Conservation (phyloP, 2,797 vertebrate species). For the Xenopus petersii region DNA sequence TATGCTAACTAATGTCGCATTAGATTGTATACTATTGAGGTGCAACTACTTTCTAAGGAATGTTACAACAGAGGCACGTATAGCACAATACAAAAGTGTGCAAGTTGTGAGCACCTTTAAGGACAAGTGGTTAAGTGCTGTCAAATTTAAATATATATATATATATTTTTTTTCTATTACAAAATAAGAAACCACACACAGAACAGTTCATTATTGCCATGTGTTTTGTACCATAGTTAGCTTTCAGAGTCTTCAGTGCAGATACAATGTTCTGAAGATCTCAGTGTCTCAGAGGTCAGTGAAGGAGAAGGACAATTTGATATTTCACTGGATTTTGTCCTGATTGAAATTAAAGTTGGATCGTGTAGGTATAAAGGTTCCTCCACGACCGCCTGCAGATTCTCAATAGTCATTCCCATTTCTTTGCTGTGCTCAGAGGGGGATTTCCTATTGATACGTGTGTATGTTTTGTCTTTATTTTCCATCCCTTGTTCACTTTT, state of each 20-base stretch:
- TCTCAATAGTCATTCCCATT: constrained; percentile 85
- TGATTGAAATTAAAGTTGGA: constrained; percentile 78
- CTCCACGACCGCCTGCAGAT: constrained; percentile 73
- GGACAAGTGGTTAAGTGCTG: constrained; percentile 58
- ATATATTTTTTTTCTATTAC: constrained; percentile 53
- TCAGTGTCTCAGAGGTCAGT: constrained; percentile 70
- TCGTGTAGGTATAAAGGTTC: constrained; percentile 72
- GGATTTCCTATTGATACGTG: constrained; percentile 91
- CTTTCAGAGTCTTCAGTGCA: constrained; percentile 56
- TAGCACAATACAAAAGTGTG: constrained; percentile 59
- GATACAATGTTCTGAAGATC: constrained; percentile 62
- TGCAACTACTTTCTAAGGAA: constrained; percentile 65
- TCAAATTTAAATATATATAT: constrained; percentile 64
- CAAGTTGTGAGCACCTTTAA: constrained; percentile 81
- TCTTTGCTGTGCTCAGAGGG: constrained; percentile 85
- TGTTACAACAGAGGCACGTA: constrained; percentile 79
- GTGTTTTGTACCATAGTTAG: constrained; percentile 49
- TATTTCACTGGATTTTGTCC: constrained; percentile 74
- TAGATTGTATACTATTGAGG: constrained; percentile 65
- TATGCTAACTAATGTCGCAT: not conserved
- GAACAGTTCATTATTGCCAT: constrained; percentile 19
- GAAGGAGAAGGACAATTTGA: constrained; percentile 68
- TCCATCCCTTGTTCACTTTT: constrained; percentile 89
- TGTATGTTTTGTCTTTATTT: constrained; percentile 86
- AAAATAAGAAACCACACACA: constrained; percentile 60